Percentiles rank a stretch among this genome's conserved stretches.
Conservation (phyloP, 2,113 vertebrate genomes). For the Hippocampus mohnikei region DNA sequence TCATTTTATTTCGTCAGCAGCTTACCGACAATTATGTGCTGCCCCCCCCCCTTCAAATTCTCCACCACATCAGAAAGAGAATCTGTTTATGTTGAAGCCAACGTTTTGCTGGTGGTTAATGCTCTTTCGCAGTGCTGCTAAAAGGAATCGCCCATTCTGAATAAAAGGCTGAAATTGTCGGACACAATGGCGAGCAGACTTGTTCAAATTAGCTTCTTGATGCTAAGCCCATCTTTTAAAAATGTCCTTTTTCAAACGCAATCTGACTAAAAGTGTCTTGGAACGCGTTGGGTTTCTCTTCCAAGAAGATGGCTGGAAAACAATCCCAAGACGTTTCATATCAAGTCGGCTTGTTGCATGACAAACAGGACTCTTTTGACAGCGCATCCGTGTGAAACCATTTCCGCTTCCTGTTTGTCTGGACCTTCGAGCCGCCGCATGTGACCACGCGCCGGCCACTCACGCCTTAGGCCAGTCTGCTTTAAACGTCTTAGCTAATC, state of each 20-base stretch:
- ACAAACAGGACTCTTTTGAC: background rate
- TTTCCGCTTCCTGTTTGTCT: slow-evolving; percentile 13
- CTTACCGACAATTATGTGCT: slow-evolving; percentile 45
- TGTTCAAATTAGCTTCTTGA: background rate
- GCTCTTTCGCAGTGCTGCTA: slow-evolving; percentile 35
- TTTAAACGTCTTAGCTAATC: slow-evolving; percentile 70
- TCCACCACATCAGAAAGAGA: background rate
- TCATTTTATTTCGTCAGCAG: slow-evolving; percentile 63
- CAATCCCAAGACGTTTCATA: slow-evolving; percentile 3
- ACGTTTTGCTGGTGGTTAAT: slow-evolving; percentile 21
- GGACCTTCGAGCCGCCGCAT: slow-evolving; percentile 28
- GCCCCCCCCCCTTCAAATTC: slow-evolving; percentile 5
- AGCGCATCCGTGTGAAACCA: background rate
- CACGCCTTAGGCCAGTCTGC: slow-evolving; percentile 48
- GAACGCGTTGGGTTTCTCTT: background rate
- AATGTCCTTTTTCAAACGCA: background rate
- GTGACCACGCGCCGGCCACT: slow-evolving; percentile 47
- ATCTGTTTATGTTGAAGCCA: slow-evolving; percentile 40
- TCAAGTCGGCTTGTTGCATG: background rate
- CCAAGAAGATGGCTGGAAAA: background rate
- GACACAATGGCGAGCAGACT: background rate
- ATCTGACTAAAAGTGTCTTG: background rate
- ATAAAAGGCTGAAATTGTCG: slow-evolving; percentile 1
- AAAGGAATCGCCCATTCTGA: slow-evolving; percentile 38
- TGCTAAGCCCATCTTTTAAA: background rate